phyloP scores from a whole-genome alignment of 2,113 vertebrate genomes.

The Brachyhypopomus occidentalis region DNA sequence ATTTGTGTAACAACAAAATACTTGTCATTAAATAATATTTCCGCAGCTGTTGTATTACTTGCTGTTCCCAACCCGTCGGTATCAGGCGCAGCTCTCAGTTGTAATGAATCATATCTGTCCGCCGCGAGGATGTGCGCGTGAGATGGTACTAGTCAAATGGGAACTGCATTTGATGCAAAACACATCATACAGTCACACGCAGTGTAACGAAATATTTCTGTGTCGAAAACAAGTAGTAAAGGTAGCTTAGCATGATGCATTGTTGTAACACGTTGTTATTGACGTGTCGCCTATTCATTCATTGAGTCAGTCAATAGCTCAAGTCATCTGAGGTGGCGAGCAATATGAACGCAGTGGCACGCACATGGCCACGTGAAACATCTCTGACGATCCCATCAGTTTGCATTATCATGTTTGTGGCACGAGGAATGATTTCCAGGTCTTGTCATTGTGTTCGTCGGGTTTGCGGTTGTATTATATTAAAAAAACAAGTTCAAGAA shows the following conservation, averaged over 20 bases:
- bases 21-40: conserved; percentile 73
- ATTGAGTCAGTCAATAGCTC: neutral
- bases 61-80: conserved; percentile 53
- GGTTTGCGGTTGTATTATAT: too few species aligned
- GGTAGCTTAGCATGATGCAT: neutral
- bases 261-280: neutral
- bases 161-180: neutral
- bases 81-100: conserved; percentile 53
- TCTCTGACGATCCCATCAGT: neutral
- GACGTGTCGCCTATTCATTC: neutral
- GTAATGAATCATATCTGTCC: conserved; percentile 66
- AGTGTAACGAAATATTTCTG: neutral
- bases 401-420: neutral
- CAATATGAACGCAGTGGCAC: neutral
- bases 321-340: neutral
- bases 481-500: too few species aligned
- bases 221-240: neutral
- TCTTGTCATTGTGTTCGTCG: too few species aligned
- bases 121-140: conserved; percentile 49
- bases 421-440: too few species aligned
- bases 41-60: conserved; percentile 66
- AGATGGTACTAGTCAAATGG: conserved; percentile 26
- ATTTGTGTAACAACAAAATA: conserved; percentile 67
- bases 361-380: conserved; percentile 4
- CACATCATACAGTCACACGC: too few species aligned